Base-by-base conservation (phyloP, 2,797 vertebrate genomes). In the Poecilia wingei region DNA sequence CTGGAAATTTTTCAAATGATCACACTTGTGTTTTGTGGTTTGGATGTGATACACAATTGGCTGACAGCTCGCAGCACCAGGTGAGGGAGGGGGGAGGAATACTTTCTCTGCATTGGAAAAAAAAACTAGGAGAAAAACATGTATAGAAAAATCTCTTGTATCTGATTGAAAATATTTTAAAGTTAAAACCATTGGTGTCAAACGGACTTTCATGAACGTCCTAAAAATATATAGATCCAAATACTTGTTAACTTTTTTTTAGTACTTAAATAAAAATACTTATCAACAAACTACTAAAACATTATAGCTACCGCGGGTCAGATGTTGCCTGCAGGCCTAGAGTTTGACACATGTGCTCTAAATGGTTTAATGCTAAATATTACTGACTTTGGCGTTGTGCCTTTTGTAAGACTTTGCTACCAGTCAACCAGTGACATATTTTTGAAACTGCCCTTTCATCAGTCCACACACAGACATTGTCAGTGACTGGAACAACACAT, bases 371-470 rank as follows among this genome's bases (percentile, higher is more conserved):
- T 41, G 64, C 20, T 41, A 41, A 68, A 68, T 39, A 8, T 25
- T 39, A 68, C 13, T 4, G 10, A 25, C 18, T 68, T 66, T 66
- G 8, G 1, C 36, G 16, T 66, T 39, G 8, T 66, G 33, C 18
- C 33, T 39, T 66, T 39, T 66, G 22, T 39, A 22, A 36, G 64
- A 4, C 64, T 66, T 39, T 39, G 1, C 36, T 18, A 68, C 33
- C 6, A 20, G 20, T 64, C 16, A 33, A 64, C 31, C 14, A 16
- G 59, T 18, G 59, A 64, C 3, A 20, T 18, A 20, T 66, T 39
- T 81, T 81, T 72, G n/a, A 79, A 75, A 39, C 43, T 47, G 12
- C 72, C 53, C 39, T 51, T 47, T 55, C 77, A 36, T 55, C 31
- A 43, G 64, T 70, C 69, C 61, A 53, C n/a, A 49, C 81, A 73